Base-by-base conservation (phyloP, 2,797 vertebrate species). In the Uromys caudimaculatus region DNA sequence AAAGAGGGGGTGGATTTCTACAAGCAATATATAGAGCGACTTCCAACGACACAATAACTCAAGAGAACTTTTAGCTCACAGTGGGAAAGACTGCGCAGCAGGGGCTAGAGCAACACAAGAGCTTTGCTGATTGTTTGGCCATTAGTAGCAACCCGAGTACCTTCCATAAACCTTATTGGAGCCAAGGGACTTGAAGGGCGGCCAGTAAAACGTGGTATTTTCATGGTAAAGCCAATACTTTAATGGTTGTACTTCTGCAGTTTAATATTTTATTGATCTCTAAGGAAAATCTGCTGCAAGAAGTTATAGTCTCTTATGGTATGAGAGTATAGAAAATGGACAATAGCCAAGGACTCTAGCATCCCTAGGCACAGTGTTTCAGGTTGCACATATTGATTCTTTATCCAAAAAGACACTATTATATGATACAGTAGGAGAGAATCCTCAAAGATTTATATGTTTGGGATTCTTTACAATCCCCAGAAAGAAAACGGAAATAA, bases 211-310 rank as follows among this genome's bases (percentile, higher is more conserved):
- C 5, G 24, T 56, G 84, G 0, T 54, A 58, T 93, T 89, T 95
- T 90, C 67, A 76, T 16, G 47, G 76, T 54, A 95, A 96, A 58
- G 52, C 52, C 79, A 95, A 56, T 44, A 67, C 41, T 82, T 91
- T 56, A 85, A 90, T 93, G 79, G 24, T 6, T 95, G 8, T 67
- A 73, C 85, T 92, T 95, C 86, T 84, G 52, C 23, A 23, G 35
- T 84, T 73, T 93, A 89, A 94, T 82, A 88, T 93, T 89, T 97
- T 90, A 95, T 94, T 84, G 64, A 95, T 95, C 75, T 96, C 79
- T 75, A 87, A 94, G 64, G 73, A 91, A 95, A 94, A 95, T 47
- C 41, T 52, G 29, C 64, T 75, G 50, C 52, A n/a, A 92, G 23
- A 86, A 67, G 67, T 44, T 91, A 1, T 78, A 52, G 76, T 95